Base-by-base conservation (phyloP, 92 coral and sea anemone genomes). In the Heliopora coerulea region DNA sequence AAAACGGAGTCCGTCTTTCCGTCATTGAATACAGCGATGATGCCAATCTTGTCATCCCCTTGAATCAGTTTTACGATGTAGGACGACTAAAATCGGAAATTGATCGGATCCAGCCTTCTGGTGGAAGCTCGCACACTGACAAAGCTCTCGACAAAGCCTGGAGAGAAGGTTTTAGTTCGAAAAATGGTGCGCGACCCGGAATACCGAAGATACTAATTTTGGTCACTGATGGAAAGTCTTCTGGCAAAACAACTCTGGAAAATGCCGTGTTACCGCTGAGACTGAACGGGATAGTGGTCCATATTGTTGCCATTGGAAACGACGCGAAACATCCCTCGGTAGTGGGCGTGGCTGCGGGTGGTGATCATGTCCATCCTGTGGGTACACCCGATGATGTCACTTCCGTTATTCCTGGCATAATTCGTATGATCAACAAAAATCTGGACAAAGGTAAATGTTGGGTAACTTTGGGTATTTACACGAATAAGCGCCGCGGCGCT, bases 91-190 rank as follows among this genome's bases (percentile, higher is more conserved):
- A 62, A 48, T 68, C 58, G 13, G 79, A 74, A n/a, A 56, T 92
- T 46, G 83, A 78, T 50, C 24, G 73, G 4, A 68, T 89, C n/a
- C 46, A 42, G 26, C 77, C 73, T 52, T 80, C 84, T 19, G 97
- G 96, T 62, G 92, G 96, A 23, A 59, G 59, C 34, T 67, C 92
- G 26, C 78, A 88, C 33, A 87, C 84, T 59, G 90, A 87, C 50
- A 64, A 65, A 56, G 97, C 96, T 12, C 59, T 92, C 64, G 80
- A 83, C 19, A 84, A 83, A 10, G 97, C 96, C 7, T 77, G 68
- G 49, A 61, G 49, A 8, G 62, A 84, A 56, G 77, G 77, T 29
- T 70, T 70, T 23, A 70, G 63, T 20, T 30, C 29, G 49, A 31
- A 52, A 29, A 70, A 70, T 34, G 75, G 82, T 17, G 87, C 89